Conservation (phyloP, 1,140 invertebrate genomes). For the Caenorhabditis tropicalis region DNA sequence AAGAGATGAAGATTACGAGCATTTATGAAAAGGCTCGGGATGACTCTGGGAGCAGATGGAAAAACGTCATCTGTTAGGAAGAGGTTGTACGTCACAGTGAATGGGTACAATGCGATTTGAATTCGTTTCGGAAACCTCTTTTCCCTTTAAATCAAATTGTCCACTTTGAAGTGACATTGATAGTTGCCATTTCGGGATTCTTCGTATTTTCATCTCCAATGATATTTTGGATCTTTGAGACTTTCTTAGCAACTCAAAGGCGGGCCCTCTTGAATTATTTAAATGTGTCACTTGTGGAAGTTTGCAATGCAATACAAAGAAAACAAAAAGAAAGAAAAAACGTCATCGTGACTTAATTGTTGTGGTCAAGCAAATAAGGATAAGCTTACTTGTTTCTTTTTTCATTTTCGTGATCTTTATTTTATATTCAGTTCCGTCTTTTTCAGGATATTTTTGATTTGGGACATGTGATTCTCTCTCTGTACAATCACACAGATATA, state of each 20-base stretch:
- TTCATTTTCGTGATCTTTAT: not conserved
- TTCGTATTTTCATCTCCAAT: not conserved
- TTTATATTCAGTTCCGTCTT: not conserved
- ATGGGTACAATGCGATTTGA: slow-evolving; percentile 27
- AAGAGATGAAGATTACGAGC: not conserved
- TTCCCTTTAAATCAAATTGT: not conserved
- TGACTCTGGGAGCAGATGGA: not conserved
- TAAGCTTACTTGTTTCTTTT: not conserved
- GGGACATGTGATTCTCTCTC: no score
- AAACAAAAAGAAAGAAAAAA: not conserved
- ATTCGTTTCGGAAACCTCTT: not conserved
- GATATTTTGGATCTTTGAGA: not conserved
- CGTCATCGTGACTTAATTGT: not conserved
- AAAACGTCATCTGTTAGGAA: slow-evolving; percentile 14
- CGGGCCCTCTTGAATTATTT: slow-evolving; percentile 27
- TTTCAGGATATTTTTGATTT: not conserved
- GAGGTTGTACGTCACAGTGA: slow-evolving; percentile 18
- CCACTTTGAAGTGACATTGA: slow-evolving; percentile 36
- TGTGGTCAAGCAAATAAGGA: not conserved
- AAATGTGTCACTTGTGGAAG: slow-evolving; percentile 33
- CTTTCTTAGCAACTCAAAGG: slow-evolving; percentile 42
- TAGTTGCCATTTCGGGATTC: slow-evolving; percentile 19
- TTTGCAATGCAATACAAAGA: slow-evolving; percentile 16
- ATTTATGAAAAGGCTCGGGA: not conserved
- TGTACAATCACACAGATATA: no score